Evolutionary conservation across 1,140 invertebrate genomes (phyloP).

Genomic region (Ephestia elutella): DNA sequence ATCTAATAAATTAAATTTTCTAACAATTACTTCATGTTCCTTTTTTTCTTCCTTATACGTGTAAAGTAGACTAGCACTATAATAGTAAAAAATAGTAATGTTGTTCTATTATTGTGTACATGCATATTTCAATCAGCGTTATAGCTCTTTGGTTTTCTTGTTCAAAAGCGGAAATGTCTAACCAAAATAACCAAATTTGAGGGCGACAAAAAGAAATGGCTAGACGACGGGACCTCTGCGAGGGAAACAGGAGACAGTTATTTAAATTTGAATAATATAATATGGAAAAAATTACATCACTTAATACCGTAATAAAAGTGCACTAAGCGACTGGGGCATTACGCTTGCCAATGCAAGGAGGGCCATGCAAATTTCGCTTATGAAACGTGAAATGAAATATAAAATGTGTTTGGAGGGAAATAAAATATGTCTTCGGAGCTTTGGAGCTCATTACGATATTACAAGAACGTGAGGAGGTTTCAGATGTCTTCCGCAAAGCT

Average conservation of each 20-base stretch:
- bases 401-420: slow-evolving; percentile 68
- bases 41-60: no score
- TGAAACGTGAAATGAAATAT: slow-evolving; percentile 75
- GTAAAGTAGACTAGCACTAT: no score
- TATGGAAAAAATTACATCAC: slow-evolving; percentile 77
- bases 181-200: slow-evolving; percentile 63
- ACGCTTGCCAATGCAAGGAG: slow-evolving; percentile 65
- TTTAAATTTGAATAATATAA: slow-evolving; percentile 77
- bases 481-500: slow-evolving; percentile 46
- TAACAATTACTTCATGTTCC: no score
- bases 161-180: slow-evolving; percentile 45
- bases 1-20: no score
- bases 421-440: slow-evolving; percentile 67
- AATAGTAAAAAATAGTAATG: no score
- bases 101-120: no score
- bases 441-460: slow-evolving; percentile 70
- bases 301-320: slow-evolving; percentile 76
- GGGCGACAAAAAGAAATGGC: slow-evolving; percentile 66
- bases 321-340: slow-evolving; percentile 73
- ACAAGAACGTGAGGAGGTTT: slow-evolving; percentile 67
- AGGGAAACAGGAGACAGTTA: slow-evolving; percentile 74
- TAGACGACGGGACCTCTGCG: slow-evolving; percentile 59
- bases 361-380: slow-evolving; percentile 67
- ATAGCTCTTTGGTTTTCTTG: slow-evolving; percentile 26
- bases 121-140: not conserved